Evolutionary conservation across 1,140 invertebrate genomes (phyloP).

Genomic region (Drosophila cardini): DNA sequence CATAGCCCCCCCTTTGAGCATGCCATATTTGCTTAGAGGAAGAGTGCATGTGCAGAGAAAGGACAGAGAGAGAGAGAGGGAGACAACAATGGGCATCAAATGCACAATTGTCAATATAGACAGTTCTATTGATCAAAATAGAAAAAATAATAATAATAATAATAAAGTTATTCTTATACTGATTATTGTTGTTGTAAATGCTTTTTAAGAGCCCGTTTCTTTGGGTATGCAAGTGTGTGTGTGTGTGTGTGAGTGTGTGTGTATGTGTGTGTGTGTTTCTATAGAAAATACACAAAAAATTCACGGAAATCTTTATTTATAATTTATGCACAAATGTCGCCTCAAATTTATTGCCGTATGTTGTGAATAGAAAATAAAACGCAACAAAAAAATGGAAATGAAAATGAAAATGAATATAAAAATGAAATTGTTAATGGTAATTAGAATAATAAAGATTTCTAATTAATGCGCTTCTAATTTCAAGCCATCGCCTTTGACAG

Average conservation of each 20-base stretch:
- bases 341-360: slow-evolving; percentile 65
- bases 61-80: neutral
- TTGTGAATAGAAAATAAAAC: slow-evolving; percentile 34
- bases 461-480: slow-evolving; percentile 83
- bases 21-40: slow-evolving; percentile 43
- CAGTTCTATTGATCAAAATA: slow-evolving; percentile 33
- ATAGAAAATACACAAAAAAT: slow-evolving; percentile 49
- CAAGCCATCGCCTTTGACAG: slow-evolving; percentile 54
- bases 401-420: slow-evolving; percentile 5
- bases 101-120: slow-evolving; percentile 44
- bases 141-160: slow-evolving; percentile 13
- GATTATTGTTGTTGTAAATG: slow-evolving; percentile 30
- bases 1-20: too few species aligned
- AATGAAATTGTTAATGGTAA: slow-evolving; percentile 24
- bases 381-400: slow-evolving; percentile 13
- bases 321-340: slow-evolving; percentile 78
- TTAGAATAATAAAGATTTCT: slow-evolving; percentile 76
- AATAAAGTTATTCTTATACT: slow-evolving; percentile 3
- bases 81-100: slow-evolving; percentile 52
- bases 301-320: slow-evolving; percentile 69
- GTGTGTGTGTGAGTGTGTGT: slow-evolving; percentile 1
- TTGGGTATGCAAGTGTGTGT: neutral
- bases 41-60: neutral
- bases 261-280: slow-evolving; percentile 5
- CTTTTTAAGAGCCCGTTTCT: slow-evolving; percentile 33